Conservation (phyloP, 2,797 vertebrate species). For the Sebastolobus alascanus region DNA sequence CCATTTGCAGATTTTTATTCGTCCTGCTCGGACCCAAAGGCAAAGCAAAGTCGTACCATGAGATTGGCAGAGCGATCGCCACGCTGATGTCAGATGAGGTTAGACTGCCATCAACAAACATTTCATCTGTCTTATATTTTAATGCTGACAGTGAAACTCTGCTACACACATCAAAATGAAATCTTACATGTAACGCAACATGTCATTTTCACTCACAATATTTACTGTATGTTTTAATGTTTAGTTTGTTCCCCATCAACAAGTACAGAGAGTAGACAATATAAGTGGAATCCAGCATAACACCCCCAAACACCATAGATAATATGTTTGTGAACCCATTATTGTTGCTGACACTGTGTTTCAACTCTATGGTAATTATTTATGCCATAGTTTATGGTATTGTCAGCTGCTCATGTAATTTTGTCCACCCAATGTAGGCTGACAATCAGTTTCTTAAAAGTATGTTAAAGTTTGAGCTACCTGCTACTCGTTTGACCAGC, state of each 20-base stretch:
- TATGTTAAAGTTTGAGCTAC: neutral
- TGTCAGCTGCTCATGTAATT: neutral
- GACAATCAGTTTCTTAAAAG: too few relatives aligned
- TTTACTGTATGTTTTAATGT: neutral
- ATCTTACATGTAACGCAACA: neutral
- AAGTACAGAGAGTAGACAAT: neutral
- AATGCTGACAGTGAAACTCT: neutral
- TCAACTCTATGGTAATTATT: neutral
- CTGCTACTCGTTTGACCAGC: neutral
- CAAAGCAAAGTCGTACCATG: slow-evolving; percentile 98
- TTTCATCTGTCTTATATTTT: neutral
- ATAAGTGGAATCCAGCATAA: neutral
- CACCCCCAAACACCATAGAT: neutral
- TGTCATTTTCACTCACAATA: neutral
- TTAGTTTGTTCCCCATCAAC: fast-evolving
- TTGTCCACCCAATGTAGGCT: neutral
- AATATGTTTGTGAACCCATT: neutral
- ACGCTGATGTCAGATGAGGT: slow-evolving; percentile 99
- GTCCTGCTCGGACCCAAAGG: slow-evolving; percentile 98
- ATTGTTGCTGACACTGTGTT: neutral
- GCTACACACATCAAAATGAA: neutral
- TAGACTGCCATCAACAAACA: slow-evolving; percentile 27
- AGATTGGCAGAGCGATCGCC: slow-evolving; percentile 97
- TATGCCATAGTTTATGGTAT: neutral
- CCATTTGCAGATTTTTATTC: slow-evolving; percentile 92